Evolutionary conservation across 2,888 invertebrate species (phyloP), one percentile per base, ranked within the genome.

Genomic region (Drosophila silvestris): DNA sequence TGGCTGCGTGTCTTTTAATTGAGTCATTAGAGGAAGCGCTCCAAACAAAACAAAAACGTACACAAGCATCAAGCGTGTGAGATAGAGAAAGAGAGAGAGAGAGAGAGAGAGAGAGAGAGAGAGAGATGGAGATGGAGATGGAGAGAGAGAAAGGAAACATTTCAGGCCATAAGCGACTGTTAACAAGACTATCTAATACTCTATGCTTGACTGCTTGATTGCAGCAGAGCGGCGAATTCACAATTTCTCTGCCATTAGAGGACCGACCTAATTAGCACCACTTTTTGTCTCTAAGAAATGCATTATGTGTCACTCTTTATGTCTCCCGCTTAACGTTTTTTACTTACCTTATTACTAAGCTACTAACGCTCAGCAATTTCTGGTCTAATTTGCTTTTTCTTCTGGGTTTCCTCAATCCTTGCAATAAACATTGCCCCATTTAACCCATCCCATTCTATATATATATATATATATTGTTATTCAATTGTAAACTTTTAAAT

Each of bases 1-100:
- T 33, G 67, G 62, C 88, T 87, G 83, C 89, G 91, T 86, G 86
- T 77, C 87, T 77, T 90, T 86, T 90, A 90, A 86, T 90, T 90
- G 83, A 90, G 85, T 86, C 89, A 87, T 89, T 88, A 85, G 74
- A 30, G 71, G 70, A 67, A 76, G 53, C 69, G 35, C 47, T 33
- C 10, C 51, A 37, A 56, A 70, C 65, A 81, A 70, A 33, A 58
- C 30, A 58, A 12, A 26, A 32, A 14, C 22, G 2, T n/a, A 66
- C 61, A 65, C 28, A 61, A 67, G 64, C 39, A 54, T 56, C 30
- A 64, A 51, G n/a, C n/a, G 19, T 16, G 30, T 22, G 12, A 22
- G 12, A 5, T 10, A 5, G 5, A 5, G 12, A 10, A 5, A 41
- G 5, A 41, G 41, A n/a, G n/a, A n/a, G 41, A 37, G 37, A 37